Percentiles rank a stretch among this genome's conserved stretches.
phyloP scores from a whole-genome alignment of 2,797 vertebrate genomes.

The Furcifer pardalis region DNA sequence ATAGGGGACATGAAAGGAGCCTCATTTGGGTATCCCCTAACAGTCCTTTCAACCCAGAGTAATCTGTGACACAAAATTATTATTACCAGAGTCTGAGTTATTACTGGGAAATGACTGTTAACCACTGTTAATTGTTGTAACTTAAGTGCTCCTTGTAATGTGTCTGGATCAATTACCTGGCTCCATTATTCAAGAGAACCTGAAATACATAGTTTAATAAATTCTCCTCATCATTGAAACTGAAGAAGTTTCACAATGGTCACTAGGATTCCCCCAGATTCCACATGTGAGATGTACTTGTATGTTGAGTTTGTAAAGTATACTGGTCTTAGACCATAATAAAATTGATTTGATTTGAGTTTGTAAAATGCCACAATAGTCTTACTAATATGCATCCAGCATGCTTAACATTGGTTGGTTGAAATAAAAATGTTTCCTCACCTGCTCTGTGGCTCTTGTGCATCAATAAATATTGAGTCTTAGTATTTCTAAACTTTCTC shows the following conservation, averaged over 20 bases:
- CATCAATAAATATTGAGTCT: background rate
- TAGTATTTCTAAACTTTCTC: background rate
- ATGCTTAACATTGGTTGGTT: background rate
- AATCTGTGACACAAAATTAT: too few relatives aligned
- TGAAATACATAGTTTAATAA: background rate
- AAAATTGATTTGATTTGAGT: too few relatives aligned
- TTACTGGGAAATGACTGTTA: background rate
- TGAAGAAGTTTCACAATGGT: too few relatives aligned
- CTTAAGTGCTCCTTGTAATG: background rate
- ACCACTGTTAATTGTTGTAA: background rate
- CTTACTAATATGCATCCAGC: background rate
- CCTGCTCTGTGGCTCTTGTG: background rate
- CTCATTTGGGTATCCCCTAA: too few relatives aligned
- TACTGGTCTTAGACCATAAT: too few relatives aligned
- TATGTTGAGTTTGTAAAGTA: too few relatives aligned
- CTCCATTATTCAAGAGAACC: background rate
- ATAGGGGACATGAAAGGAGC: too few relatives aligned
- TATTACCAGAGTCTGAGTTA: background rate
- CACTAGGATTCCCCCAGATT: background rate
- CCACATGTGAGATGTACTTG: background rate
- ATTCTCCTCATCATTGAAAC: background rate
- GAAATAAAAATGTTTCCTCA: background rate
- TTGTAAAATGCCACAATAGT: background rate
- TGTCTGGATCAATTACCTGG: background rate
- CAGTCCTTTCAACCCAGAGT: too few relatives aligned